phyloP scores from a whole-genome alignment of 2,888 invertebrate species.

The Ephialtes manifestator region DNA sequence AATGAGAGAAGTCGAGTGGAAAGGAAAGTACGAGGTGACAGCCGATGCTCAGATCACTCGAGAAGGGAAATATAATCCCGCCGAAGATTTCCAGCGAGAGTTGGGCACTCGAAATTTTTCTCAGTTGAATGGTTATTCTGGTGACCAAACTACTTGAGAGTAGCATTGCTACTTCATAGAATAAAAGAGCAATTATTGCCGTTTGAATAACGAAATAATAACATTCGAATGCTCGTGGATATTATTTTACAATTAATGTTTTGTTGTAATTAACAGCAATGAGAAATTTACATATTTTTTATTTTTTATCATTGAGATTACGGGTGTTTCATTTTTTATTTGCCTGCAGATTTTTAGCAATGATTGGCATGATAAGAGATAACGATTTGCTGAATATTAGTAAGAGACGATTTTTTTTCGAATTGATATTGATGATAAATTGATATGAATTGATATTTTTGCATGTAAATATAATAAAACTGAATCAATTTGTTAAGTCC shows the following conservation, averaged over 20 bases:
- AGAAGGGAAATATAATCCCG: constrained; percentile 62
- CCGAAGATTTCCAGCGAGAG: neutral
- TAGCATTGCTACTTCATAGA: neutral
- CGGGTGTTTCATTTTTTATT: too few relatives aligned
- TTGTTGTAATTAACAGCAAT: neutral
- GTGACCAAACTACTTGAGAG: neutral
- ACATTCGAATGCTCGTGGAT: too few relatives aligned
- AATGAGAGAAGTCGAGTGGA: constrained; percentile 68
- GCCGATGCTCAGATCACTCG: constrained; percentile 59
- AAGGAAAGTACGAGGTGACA: constrained; percentile 60
- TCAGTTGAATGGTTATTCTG: neutral
- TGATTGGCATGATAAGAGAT: too few relatives aligned
- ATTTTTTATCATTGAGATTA: too few relatives aligned
- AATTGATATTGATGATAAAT: too few relatives aligned
- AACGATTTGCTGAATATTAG: too few relatives aligned
- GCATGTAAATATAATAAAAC: too few relatives aligned
- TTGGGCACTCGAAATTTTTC: neutral
- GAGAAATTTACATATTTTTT: neutral
- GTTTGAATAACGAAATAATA: neutral
- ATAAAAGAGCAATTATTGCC: constrained; percentile 4
- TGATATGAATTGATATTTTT: too few relatives aligned
- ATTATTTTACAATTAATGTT: neutral
- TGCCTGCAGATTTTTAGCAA: too few relatives aligned
- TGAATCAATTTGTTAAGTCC: too few relatives aligned
- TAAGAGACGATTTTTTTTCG: too few relatives aligned